Evolutionary conservation across 2,888 invertebrate species (phyloP).

Genomic region (Mimas tiliae): DNA sequence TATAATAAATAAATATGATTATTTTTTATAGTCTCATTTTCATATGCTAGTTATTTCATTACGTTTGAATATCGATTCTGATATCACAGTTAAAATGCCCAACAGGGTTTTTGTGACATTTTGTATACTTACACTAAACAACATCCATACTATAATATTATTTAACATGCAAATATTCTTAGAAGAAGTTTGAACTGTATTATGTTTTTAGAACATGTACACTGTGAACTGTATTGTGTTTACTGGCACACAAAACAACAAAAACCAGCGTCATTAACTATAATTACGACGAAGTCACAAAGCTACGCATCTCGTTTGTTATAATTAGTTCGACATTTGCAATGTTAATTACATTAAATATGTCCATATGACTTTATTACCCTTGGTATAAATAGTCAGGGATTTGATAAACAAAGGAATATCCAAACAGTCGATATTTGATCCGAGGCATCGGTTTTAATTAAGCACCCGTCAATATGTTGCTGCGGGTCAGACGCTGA

Average conservation of each 20-base stretch:
- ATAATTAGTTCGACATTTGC: conserved; percentile 5
- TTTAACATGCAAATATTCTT: too few species aligned
- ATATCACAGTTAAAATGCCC: too few species aligned
- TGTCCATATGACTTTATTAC: neutral
- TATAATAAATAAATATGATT: too few species aligned
- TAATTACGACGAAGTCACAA: neutral
- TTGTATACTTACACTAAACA: too few species aligned
- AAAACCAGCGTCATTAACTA: neutral
- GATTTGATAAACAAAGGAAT: conserved; percentile 1
- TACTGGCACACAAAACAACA: neutral
- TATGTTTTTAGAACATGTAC: neutral
- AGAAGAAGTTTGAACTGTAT: neutral
- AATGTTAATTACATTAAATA: conserved; percentile 7
- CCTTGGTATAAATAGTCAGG: neutral
- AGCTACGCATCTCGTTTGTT: conserved; percentile 1
- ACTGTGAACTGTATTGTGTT: too few species aligned
- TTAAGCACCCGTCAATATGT: conserved; percentile 50
- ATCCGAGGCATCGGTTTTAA: conserved; percentile 44
- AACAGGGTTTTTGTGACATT: too few species aligned
- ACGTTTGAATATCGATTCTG: too few species aligned
- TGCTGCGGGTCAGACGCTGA: neutral
- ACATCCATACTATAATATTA: too few species aligned
- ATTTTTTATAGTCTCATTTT: too few species aligned
- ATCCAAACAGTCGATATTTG: conserved; percentile 29
- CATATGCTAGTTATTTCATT: too few species aligned